Evolutionary conservation across 2,888 invertebrate genomes (phyloP), one percentile per base, ranked within the genome.

Genomic region (Cancer borealis): DNA sequence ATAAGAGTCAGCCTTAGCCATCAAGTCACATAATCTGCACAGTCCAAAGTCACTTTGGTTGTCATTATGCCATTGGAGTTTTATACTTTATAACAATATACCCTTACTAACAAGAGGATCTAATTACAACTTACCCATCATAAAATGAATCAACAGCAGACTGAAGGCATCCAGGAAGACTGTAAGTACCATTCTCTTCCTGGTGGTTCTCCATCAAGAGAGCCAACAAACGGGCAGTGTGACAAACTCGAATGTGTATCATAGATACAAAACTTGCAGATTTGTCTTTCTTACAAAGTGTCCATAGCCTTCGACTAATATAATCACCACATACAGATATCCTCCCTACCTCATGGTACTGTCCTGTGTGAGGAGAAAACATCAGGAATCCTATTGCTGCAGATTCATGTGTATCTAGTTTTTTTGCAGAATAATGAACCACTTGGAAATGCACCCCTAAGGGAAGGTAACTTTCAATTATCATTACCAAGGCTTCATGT

Each of bases 271-370:
- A 95, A 88, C 79, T 91, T n/a, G 92, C 95, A 26, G 88, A 88
- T 21, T 84, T 45, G 17, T 66, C 54, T 12, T 73, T 73, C 46
- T 91, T 95, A 79, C 30, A 73, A 1, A 95, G 66, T 88, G 93
- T 88, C 91, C 92, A 93, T 5, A 95, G 92, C 79, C 95, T 91
- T 17, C 88, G 94, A 66, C 95, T 95, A 30, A 95, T 94, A 45
- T 93, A 95, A 54, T 95, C 93, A 8, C 95, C 94, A 90, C 93
- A 94, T 21, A 95, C 5, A 26, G 95, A 94, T 17, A 95, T 88
- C 45, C 95, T 88, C 17, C 92, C 94, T 47, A 95, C 94, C 26
- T 95, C 95, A 8, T 93, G 87, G 89, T 95, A 93, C 14, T 84
- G 45, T 8, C 47, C 73, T 54, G 84, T 84, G 45, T 30, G 21